Base-by-base conservation (phyloP, 2,888 invertebrate genomes). In the Rapana venosa region DNA sequence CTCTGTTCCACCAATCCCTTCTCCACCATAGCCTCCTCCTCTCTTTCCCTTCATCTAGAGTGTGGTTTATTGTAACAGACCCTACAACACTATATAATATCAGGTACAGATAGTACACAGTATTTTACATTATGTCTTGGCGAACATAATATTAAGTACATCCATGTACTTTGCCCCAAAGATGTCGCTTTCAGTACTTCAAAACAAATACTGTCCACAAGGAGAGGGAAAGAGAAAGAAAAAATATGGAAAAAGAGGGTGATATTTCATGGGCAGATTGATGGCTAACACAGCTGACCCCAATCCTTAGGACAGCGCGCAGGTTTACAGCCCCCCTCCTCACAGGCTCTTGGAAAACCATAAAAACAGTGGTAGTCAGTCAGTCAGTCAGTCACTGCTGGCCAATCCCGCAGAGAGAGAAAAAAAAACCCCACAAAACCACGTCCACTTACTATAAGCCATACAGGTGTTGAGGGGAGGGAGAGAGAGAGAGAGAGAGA, bases 401-500 rank as follows among this genome's bases (percentile, higher is more conserved):
- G 47, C 47, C 47, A 47, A 47, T 8, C 8, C 47, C 8, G 74
- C 74, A n/a, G n/a, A 47, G 26, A 47, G 26, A 83, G 47, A 47
- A 47, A 47, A 79, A 15, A 35, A 32, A 74, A 74, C 20, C 74
- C 8, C 79, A 32, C 8, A 17, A 79, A 79, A 35, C 1, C 74
- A 11, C 74, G 30, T 22, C n/a, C 26, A 30, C 8, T n/a, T 66
- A 66, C 66, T n/a, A n/a, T 74, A 17, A 26, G 22, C n/a, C n/a
- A 74, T 1, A 4, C n/a, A 4, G 26, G 26, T 26, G n/a, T 11
- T 26, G 30, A 32, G 79, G 35, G 35, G 79, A 79, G 35, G 35
- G 79, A 79, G 79, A 79, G 79, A 32, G 79, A 79, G 79, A 79
- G 79, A 79, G 35, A 35, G 79, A 35, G 35, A 79, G 79, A 79